A percentile compares a stretch with the other conserved stretches of the same genome.
Conservation (phyloP, 2,888 invertebrate genomes). For the Cremastobaeus sp. region DNA sequence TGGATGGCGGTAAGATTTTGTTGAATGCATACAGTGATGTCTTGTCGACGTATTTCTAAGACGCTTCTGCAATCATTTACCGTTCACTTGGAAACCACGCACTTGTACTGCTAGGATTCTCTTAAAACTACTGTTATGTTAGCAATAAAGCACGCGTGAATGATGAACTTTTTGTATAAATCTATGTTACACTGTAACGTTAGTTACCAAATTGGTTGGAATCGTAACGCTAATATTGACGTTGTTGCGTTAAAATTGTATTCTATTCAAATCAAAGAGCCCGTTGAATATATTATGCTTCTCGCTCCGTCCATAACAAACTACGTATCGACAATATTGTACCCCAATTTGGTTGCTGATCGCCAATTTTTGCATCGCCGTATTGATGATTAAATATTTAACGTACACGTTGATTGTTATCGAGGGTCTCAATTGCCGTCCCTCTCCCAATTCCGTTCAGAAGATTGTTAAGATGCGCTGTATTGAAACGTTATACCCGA, state of each 20-base stretch:
- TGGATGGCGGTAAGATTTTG: too few relatives aligned
- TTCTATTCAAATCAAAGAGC: slow-evolving; percentile 58
- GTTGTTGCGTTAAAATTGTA: slow-evolving; percentile 61
- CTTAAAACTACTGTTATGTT: too few relatives aligned
- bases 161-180: slow-evolving; percentile 14
- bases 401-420: background rate
- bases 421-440: too few relatives aligned
- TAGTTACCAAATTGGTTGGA: slow-evolving; percentile 21
- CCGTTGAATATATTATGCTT: slow-evolving; percentile 61
- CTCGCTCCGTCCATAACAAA: slow-evolving; percentile 60
- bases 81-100: too few relatives aligned
- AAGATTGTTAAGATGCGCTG: background rate
- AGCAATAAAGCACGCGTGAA: too few relatives aligned
- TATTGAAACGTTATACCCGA: slow-evolving; percentile 3
- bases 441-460: too few relatives aligned
- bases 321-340: slow-evolving; percentile 49
- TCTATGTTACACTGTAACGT: slow-evolving; percentile 12
- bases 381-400: background rate
- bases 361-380: background rate
- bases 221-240: slow-evolving; percentile 53
- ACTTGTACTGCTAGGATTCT: too few relatives aligned
- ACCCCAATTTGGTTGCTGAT: background rate
- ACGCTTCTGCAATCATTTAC: too few relatives aligned
- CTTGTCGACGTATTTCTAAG: too few relatives aligned
- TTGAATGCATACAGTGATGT: too few relatives aligned